Base-by-base conservation (phyloP, 2,797 vertebrate species). In the Danio albolineatus region DNA sequence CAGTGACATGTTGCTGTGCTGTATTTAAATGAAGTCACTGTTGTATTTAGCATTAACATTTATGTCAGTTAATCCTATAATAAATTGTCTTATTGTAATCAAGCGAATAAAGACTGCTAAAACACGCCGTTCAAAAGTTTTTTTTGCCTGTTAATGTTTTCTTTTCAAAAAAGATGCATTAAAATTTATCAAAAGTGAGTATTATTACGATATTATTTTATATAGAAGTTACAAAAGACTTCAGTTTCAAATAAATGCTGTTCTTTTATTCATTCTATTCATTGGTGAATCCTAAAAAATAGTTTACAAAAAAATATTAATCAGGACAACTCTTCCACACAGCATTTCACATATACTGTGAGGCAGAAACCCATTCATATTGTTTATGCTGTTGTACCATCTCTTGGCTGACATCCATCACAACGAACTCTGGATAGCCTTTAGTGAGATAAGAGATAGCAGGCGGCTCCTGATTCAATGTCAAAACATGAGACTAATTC, bases 401-500 rank as follows among this genome's bases (percentile, higher is more conserved):
- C 54, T 78, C 12, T 60, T 60, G 36, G 46, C 21, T 64, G 66
- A 76, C n/a, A 65, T 65, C 10, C 60, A 51, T 83, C 72, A 62
- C 60, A 10, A 16, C 70, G 76, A 70, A 79, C 76, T 79, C 71
- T 61, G 71, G 71, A 61, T 74, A 69, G 70, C 41, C 73, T 77
- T 16, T 78, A 81, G 51, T 36, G 28, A 19, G 10, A 60, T 80
- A 69, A 72, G 61, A 74, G n/a, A 56, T 21, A 48, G 49, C 64
- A 73, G 43, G 28, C 61, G 44, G 43, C 51, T 73, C 7, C 49
- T 56, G 41, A 57, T 76, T 57, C 51, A 71, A 8, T 79, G 72
- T 80, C 62, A 73, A 69, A 79, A 74, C 43, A 75, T 7, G 17
- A 65, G 66, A 77, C 41, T 73, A 78, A 73, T 78, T 73, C 80